phyloP scores from a whole-genome alignment of 2,797 vertebrate species.

The Acanthurus lineatus region DNA sequence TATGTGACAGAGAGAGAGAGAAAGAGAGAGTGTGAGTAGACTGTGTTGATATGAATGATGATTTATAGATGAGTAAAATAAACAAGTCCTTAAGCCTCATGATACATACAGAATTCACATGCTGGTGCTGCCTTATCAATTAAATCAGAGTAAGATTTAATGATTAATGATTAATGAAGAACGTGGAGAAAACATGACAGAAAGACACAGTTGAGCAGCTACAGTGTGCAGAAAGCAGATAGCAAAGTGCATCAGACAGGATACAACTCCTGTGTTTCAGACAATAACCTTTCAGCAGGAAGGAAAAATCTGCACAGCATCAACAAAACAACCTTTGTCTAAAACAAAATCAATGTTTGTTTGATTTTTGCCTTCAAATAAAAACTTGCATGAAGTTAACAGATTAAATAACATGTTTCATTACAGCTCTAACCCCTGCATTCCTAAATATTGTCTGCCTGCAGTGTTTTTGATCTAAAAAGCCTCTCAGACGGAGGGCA shows the following conservation, averaged over 20 bases:
- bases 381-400: neutral
- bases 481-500: conserved; percentile 3
- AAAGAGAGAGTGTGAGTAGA: too few species aligned
- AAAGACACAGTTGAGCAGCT: neutral
- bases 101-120: neutral
- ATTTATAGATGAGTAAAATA: conserved; percentile 2
- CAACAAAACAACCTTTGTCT: neutral
- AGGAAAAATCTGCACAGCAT: neutral
- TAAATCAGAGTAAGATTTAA: neutral
- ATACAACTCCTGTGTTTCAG: neutral
- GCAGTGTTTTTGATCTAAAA: conserved; percentile 35
- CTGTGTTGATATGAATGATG: conserved; percentile 2
- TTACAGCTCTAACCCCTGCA: neutral
- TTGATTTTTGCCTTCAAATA: neutral
- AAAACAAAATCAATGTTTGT: neutral
- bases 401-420: neutral
- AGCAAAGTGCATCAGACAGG: neutral
- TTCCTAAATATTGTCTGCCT: conserved; percentile 21
- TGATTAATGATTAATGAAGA: too few species aligned
- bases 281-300: neutral
- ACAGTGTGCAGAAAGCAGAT: conserved; percentile 2
- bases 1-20: too few species aligned
- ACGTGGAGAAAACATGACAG: neutral
- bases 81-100: neutral
- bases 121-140: neutral